Base-by-base conservation (phyloP, 2,888 invertebrate genomes). In the Drosophila sordidula region DNA sequence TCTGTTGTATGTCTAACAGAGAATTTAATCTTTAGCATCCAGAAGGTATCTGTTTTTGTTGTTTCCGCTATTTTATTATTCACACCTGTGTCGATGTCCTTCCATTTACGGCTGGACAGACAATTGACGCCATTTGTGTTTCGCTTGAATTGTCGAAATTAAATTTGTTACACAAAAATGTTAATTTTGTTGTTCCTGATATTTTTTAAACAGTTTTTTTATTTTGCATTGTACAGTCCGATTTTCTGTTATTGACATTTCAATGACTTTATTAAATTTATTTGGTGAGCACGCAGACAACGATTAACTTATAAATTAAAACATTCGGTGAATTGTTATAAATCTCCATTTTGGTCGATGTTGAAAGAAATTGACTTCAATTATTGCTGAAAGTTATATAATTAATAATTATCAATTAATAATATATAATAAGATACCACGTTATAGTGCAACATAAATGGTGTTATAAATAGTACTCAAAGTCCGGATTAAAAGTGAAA, bases 141-240 rank as follows among this genome's bases (percentile, higher is more conserved):
- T 66, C 70, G 58, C 57, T 65, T 69, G 46, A 72, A 55, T 72
- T 80, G 75, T 66, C 66, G 55, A 79, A 79, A 72, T 83, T 50
- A 66, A 83, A 86, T 86, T 84, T 77, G 78, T 70, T 71, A 75
- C 50, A 72, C 65, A 76, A 76, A 76, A 74, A 75, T 80, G 75
- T 63, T 72, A 70, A 74, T 83, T 76, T 74, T 55, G 57, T 32
- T 44, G n/a, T 25, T 45, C 39, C 50, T 52, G 64, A n/a, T 18
- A 54, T 59, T 22, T 32, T 39, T 32, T 32, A 8, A 29, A 12
- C 44, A 39, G n/a, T n/a, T 57, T 55, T 32, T n/a, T 63, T 42
- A 50, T 51, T 26, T 61, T 44, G 42, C 44, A 34, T 55, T 55
- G 32, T 52, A 32, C 6, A 8, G 26, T 61, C 54, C 50, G 81